Conservation (phyloP, 2,797 vertebrate species). For the Sebastes elongatus region DNA sequence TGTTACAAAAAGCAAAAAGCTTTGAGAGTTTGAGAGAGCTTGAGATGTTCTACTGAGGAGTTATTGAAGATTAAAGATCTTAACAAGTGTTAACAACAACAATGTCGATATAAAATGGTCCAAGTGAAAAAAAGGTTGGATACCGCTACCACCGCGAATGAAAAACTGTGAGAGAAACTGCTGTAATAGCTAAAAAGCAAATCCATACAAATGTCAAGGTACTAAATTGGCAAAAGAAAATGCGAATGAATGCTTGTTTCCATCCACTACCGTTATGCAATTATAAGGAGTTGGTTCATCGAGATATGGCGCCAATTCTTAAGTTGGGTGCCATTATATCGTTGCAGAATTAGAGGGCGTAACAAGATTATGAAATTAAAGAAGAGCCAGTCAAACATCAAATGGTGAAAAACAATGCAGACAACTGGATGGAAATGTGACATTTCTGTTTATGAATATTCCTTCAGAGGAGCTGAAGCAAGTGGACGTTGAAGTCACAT, state of each 20-base stretch:
- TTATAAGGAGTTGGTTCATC: not conserved
- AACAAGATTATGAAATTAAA: no score
- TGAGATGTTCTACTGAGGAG: not conserved
- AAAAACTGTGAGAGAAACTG: not conserved
- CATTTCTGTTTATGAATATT: not conserved
- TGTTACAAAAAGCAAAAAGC: not conserved
- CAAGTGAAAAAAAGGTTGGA: not conserved
- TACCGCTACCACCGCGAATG: not conserved
- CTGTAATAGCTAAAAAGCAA: not conserved
- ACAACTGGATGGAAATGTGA: not conserved
- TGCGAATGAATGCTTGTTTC: not conserved
- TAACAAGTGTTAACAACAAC: not conserved
- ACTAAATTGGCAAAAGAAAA: not conserved
- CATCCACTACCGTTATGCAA: not conserved
- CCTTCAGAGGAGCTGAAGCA: not conserved
- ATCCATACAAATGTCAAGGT: no score
- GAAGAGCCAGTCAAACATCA: not conserved
- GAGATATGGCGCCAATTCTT: not conserved
- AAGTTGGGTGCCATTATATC: no score
- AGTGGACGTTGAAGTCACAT: not conserved
- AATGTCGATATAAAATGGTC: not conserved
- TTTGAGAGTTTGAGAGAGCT: not conserved
- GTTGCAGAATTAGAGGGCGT: no score
- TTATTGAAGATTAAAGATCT: not conserved
- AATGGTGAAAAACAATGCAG: not conserved